phyloP scores from a whole-genome alignment of 2,888 invertebrate species.

The Pteria penguin region DNA sequence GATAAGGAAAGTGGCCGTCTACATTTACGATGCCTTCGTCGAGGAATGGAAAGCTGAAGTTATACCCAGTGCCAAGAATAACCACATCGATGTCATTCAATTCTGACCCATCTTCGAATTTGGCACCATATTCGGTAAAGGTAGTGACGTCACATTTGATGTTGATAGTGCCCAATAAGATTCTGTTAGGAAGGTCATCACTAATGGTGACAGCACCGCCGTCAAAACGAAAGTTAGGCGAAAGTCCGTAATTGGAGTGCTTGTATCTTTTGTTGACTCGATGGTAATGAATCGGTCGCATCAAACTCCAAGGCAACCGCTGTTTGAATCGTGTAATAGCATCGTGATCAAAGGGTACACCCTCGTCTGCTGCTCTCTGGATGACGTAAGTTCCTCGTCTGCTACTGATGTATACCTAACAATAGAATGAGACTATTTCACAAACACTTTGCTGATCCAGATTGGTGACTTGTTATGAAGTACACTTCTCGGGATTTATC shows the following conservation, averaged over 20 bases:
- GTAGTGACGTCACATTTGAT: slow-evolving; percentile 50
- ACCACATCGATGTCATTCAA: slow-evolving; percentile 57
- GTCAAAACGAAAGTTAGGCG: slow-evolving; percentile 57
- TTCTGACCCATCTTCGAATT: slow-evolving; percentile 54
- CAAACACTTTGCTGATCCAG: too few relatives aligned
- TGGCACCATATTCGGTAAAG: slow-evolving; percentile 55
- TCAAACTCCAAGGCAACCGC: slow-evolving; percentile 50
- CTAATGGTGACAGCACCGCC: slow-evolving; percentile 57
- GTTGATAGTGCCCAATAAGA: slow-evolving; percentile 51
- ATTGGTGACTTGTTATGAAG: too few relatives aligned
- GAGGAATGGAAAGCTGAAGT: slow-evolving; percentile 60
- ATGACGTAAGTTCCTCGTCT: slow-evolving; percentile 80
- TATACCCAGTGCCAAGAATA: slow-evolving; percentile 58
- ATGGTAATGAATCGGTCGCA: slow-evolving; percentile 58
- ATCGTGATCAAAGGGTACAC: slow-evolving; percentile 67
- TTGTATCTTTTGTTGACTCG: slow-evolving; percentile 57
- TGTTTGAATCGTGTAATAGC: slow-evolving; percentile 56
- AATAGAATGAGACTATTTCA: too few relatives aligned
- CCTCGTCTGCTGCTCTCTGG: slow-evolving; percentile 72
- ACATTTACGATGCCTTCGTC: slow-evolving; percentile 50
- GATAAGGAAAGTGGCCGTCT: slow-evolving; percentile 53
- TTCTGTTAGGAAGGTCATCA: slow-evolving; percentile 62
- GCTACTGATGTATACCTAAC: slow-evolving; percentile 79
- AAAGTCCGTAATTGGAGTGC: slow-evolving; percentile 59
- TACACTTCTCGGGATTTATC: too few relatives aligned